Base-by-base conservation (phyloP, 2,888 invertebrate genomes). In the Idaea biselata region DNA sequence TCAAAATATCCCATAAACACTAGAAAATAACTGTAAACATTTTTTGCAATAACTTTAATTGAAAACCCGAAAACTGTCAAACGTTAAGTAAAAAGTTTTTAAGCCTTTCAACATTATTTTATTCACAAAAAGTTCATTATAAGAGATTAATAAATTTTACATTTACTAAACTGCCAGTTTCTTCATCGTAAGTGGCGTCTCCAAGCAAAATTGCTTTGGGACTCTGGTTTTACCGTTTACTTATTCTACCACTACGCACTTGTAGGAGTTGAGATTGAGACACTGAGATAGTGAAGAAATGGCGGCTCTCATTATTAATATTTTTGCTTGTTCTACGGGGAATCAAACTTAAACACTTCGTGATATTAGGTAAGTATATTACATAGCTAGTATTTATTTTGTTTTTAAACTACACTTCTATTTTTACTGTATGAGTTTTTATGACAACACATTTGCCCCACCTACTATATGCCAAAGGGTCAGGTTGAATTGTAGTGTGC, bases 401-500 rank as follows among this genome's bases (percentile, higher is more conserved):
- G 44, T 44, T 44, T 44, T 11, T 14, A 8, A 44, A 44, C 44
- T 44, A 44, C 44, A 44, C 44, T 44, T 44, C 44, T 11, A 44
- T 44, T 14, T 14, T 44, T 14, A 14, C 44, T 44, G 44, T 3
- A 44, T 44, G 14, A 33, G 1, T 14, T 44, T 44, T 44, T 44
- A 11, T 44, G 14, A 44, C 44, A 44, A 14, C 11, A 44, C 44
- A 14, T 44, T 44, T 44, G 44, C 44, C 14, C 14, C 44, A 44
- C 8, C 44, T 44, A 44, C 5, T 25, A 25, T 44, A 11, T 44
- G 55, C 44, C 33, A 60, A 57, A 62, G 60, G 58, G 53, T 60
- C 53, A 63, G 61, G 60, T 62, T 57, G 59, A 56, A 63, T 55
- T 64, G 62, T 60, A 65, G 62, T 65, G 64, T 60, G 63, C 11